A percentile compares a stretch with the other conserved stretches of the same genome.
Evolutionary conservation across 2,888 invertebrate species (phyloP).

Genomic region (Melitaea athalia): DNA sequence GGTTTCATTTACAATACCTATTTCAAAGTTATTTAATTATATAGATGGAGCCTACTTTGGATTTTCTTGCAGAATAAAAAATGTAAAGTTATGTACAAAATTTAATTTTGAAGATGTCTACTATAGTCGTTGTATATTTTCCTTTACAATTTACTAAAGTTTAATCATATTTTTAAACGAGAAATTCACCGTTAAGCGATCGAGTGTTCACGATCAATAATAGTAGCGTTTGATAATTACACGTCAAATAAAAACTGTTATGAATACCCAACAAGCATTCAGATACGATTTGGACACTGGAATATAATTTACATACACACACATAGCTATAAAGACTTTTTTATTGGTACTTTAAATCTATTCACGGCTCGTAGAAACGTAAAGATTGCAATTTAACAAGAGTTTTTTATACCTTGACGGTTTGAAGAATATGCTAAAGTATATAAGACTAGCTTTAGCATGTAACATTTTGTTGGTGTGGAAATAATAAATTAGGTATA

Average conservation of each 20-base stretch:
- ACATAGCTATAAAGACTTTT: not conserved
- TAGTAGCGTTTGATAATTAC: slow-evolving; percentile 18
- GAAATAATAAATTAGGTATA: too few species aligned
- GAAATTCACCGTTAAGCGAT: slow-evolving; percentile 28
- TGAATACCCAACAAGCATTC: not conserved
- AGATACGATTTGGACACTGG: not conserved
- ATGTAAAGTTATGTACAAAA: too few species aligned
- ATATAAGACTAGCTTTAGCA: too few species aligned
- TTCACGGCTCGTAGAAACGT: not conserved
- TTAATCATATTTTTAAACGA: slow-evolving; percentile 16
- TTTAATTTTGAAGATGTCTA: too few species aligned
- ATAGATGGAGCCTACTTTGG: too few species aligned
- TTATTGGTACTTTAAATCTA: not conserved
- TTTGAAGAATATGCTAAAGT: not conserved
- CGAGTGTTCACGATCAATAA: slow-evolving; percentile 16
- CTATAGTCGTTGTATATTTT: too few species aligned
- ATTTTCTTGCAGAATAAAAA: too few species aligned
- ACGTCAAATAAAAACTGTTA: slow-evolving; percentile 8
- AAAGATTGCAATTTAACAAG: not conserved
- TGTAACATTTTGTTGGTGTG: too few species aligned
- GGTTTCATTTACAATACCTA: too few species aligned
- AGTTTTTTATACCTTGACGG: not conserved
- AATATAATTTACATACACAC: not conserved
- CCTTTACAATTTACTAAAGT: slow-evolving; percentile 3
- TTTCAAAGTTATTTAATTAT: too few species aligned